Evolutionary conservation across 2,113 vertebrate genomes (phyloP).

Genomic region (Vanacampus margaritifer): DNA sequence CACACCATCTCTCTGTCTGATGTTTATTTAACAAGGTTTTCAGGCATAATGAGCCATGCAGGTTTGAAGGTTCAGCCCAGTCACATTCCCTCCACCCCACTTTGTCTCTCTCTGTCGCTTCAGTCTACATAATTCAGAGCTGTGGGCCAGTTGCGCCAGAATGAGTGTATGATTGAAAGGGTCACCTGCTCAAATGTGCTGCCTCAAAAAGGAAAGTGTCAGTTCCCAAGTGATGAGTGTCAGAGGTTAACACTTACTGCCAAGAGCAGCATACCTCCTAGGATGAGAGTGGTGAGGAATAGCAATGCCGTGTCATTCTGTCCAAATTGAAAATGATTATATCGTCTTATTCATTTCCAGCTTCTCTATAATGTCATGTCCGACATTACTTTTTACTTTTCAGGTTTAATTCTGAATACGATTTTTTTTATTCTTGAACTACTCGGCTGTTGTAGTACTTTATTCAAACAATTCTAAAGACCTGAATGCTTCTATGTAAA

Average conservation of each 20-base stretch:
- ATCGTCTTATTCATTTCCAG: not conserved
- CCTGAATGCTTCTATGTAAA: no score
- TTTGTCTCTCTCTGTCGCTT: not conserved
- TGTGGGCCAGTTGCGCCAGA: not conserved
- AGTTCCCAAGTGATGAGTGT: not conserved
- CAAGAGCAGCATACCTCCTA: not conserved
- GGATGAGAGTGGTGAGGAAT: not conserved
- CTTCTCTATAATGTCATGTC: no score
- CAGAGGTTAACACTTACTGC: not conserved
- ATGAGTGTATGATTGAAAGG: not conserved
- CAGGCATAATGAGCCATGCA: not conserved
- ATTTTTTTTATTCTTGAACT: no score
- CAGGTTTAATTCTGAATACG: no score
- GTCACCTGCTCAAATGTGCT: not conserved
- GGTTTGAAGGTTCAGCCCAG: not conserved
- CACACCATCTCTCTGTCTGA: constrained; percentile 32
- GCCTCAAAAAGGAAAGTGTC: not conserved
- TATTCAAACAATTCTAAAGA: no score
- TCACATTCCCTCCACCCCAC: not conserved
- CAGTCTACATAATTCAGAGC: not conserved
- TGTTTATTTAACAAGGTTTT: constrained; percentile 56
- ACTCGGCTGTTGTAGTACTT: no score
- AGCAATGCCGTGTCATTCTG: not conserved
- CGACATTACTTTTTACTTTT: no score
- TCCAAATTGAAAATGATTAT: not conserved